Evolutionary conservation across 2,113 vertebrate species (phyloP).

Genomic region (Salvelinus namaycush): DNA sequence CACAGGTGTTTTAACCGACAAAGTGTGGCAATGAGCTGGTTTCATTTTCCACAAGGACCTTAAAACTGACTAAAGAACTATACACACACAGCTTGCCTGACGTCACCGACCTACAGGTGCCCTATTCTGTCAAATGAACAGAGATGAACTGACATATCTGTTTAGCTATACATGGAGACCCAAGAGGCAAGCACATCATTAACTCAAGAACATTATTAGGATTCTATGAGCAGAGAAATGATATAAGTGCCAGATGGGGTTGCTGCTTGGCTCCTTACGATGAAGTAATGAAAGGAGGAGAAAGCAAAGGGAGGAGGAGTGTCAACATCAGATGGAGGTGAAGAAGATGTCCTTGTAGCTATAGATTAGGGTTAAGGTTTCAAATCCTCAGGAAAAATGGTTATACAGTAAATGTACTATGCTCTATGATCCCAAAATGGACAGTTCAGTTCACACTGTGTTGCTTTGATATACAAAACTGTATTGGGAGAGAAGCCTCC

Average conservation of each 20-base stretch:
- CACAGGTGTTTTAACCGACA: neutral
- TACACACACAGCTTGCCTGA: neutral
- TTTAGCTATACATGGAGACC: neutral
- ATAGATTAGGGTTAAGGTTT: neutral
- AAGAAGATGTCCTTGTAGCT: neutral
- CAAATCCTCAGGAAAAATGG: neutral
- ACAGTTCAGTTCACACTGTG: neutral
- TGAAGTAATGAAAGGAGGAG: too few relatives aligned
- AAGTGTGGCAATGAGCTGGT: conserved; percentile 1
- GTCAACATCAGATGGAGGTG: neutral
- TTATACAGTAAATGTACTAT: neutral
- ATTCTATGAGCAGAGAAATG: neutral
- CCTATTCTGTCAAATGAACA: neutral
- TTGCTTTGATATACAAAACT: neutral
- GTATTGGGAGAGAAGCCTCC: neutral
- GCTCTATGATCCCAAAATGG: neutral
- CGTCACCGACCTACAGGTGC: neutral
- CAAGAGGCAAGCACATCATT: neutral
- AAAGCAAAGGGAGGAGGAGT: too few relatives aligned
- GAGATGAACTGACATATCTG: neutral
- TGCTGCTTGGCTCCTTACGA: neutral
- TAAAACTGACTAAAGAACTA: neutral
- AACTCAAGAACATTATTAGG: too few relatives aligned
- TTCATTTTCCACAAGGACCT: neutral
- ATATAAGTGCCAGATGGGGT: neutral